Evolutionary conservation across 2,797 vertebrate species (phyloP), one percentile per base, ranked within the genome.

Genomic region (Rhinichthys osculus): DNA sequence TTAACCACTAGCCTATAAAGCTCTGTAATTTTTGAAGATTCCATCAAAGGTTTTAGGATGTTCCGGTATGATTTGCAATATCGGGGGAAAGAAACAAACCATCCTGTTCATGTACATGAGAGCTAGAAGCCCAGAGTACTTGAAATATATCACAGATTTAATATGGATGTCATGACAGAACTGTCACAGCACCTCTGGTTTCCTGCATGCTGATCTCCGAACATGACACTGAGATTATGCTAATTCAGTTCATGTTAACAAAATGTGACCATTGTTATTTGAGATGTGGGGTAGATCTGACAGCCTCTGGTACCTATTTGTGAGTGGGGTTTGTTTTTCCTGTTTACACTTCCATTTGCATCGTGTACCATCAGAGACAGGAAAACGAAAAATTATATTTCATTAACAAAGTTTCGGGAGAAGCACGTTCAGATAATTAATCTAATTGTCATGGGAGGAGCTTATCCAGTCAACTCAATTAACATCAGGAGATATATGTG

Each of bases 221-320:
- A 85, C 77, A 70, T 78, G 76, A 82, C 79, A 83, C 59, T 21
- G 10, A 70, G 69, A 79, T 78, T 82, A 89, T 90, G 84, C 74
- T 82, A 88, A 90, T 89, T 69, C 78, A 66, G 74, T 23, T 87
- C 82, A 44, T 89, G 87, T 88, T 88, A 72, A 77, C 59, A 73
- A 27, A 88, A 69, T 17, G 78, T 67, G 78, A 17, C 71, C 73
- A 54, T 78, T 54, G 70, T 89, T 86, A 82, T 69, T 59, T 38
- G 47, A 33, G 52, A 70, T 50, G 77, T 42, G 10, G 71, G 42
- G 2, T 79, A 72, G 9, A 73, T 83, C 74, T 87, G 81, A 83
- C 86, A 89, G 82, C 50, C 54, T n/a, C 35, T 62, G 30, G 47
- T 5, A 64, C 70, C 47, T 33, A 42, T 78, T 74, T 57, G 70